A percentile compares a stretch with the other conserved stretches of the same genome.
These are phyloP conservation scores for Micropoecilia bifurca DNA, from an alignment of 2,797 vertebrate species.

Conservation along the genomic window DNA sequence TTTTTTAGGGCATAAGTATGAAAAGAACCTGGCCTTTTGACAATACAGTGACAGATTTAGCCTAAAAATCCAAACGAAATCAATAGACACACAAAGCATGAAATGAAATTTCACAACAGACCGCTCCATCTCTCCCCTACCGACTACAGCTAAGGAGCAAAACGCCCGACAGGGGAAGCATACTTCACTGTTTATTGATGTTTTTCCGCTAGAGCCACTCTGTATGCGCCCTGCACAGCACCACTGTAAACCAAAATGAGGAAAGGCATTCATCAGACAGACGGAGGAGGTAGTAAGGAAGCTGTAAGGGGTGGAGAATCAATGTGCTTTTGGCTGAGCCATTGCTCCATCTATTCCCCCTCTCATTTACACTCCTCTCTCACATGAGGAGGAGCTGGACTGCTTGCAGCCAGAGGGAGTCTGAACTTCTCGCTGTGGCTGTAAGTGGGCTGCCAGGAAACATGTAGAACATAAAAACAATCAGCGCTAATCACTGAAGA, in stretches of 20 bases:
- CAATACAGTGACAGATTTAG: conserved; percentile 62
- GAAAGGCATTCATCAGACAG: conserved; percentile 60
- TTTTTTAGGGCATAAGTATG: conserved; percentile 24
- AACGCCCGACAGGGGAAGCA: conserved; percentile 30
- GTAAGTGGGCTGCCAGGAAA: conserved; percentile 17
- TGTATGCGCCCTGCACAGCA: conserved; percentile 33
- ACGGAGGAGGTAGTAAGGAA: conserved; percentile 42
- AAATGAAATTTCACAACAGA: conserved; percentile 75
- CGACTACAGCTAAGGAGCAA: conserved; percentile 50
- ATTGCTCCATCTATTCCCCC: conserved; percentile 34
- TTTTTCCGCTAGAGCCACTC: conserved; percentile 47
- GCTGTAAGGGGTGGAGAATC: conserved; percentile 51
- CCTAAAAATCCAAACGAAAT: conserved; percentile 67
- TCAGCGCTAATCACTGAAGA: conserved; percentile 12
- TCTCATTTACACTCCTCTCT: conserved; percentile 54
- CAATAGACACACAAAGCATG: conserved; percentile 74
- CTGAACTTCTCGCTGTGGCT: conserved; percentile 25
- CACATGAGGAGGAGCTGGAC: conserved; percentile 24
- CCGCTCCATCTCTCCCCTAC: conserved; percentile 40
- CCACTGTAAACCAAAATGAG: conserved; percentile 52
- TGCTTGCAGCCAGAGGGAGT: conserved; percentile 31
- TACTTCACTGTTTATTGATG: conserved; percentile 56
- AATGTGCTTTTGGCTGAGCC: conserved; percentile 54
- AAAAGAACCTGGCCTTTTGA: conserved; percentile 52
- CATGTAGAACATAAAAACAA: conserved; percentile 33